Conservation (phyloP, 2,113 vertebrate species). For the Odontesthes bonariensis region DNA sequence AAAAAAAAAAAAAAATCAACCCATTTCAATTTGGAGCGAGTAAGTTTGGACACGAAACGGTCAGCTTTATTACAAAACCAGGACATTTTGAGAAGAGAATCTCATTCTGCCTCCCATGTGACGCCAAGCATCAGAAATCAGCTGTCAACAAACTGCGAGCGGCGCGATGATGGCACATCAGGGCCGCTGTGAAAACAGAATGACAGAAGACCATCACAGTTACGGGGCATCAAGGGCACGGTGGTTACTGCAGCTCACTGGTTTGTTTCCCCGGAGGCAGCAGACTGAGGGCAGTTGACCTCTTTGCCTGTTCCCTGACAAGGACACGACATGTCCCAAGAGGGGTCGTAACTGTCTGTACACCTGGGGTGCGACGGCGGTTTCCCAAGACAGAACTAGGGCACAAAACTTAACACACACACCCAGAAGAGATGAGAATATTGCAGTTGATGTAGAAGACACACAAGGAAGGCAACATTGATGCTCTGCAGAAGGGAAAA, state of each 20-base stretch:
- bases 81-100: slow-evolving; percentile 22
- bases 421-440: slow-evolving; percentile 1
- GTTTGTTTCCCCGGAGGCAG: slow-evolving; percentile 49
- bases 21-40: slow-evolving; percentile 14
- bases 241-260: slow-evolving; percentile 1
- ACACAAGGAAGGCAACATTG: neutral
- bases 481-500: neutral
- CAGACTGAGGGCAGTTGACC: slow-evolving; percentile 30
- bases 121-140: slow-evolving; percentile 30
- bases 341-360: slow-evolving; percentile 15
- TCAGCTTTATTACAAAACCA: slow-evolving; percentile 18
- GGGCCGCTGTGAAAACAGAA: slow-evolving; percentile 23
- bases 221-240: slow-evolving; percentile 3
- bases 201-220: slow-evolving; percentile 40
- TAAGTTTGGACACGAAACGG: slow-evolving; percentile 28
- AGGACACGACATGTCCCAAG: slow-evolving; percentile 36
- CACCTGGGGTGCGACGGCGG: slow-evolving; percentile 21
- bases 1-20: slow-evolving; percentile 10
- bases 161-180: slow-evolving; percentile 27
- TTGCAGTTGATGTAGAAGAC: neutral
- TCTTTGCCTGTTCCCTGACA: slow-evolving; percentile 45
- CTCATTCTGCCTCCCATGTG: slow-evolving; percentile 5
- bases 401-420: neutral
- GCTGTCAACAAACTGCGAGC: slow-evolving; percentile 42
- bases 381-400: slow-evolving; percentile 35